Evolutionary conservation across 2,888 invertebrate genomes (phyloP), one percentile per base, ranked within the genome.

Genomic region (Amiota communis): DNA sequence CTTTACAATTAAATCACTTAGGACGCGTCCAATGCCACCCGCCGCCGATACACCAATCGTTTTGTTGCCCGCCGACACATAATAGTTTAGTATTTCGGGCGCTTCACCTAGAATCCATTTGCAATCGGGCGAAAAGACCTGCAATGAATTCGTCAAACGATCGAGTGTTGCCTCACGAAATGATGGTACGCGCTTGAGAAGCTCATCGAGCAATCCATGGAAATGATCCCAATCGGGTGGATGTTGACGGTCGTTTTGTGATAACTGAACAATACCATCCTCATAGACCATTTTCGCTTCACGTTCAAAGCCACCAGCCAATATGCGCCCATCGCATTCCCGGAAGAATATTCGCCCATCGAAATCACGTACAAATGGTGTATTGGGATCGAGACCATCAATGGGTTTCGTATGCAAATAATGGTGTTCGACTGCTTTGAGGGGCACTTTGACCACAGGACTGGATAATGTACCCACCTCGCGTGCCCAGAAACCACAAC

Each of bases 171-270:
- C 95, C 64, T 93, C 91, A 47, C 92, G 93, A 70, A 99, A 91
- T 65, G 91, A 90, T 0, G 99, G 98, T 74, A 97, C 93, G 36
- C 98, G 92, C 78, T 94, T 93, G 57, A 98, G 90, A 80, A 98
- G 91, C 86, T 97, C 94, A 80, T 97, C 96, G 48, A 99, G 91
- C 63, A 98, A 90, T 61, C 95, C 92, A 86, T 98, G 96, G 90
- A 99, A 99, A 85, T 97, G 97, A 89, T 99, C 98, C 98, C 98
- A 99, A 90, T 98, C 98, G 85, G 96, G 95, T 0, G 94, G 93
- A 51, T 96, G 91, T 83, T 93, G 92, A 12, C 95, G 91, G 65
- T 94, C 93, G 23, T 92, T 89, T 72, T 92, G 92, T 23, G 91
- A 92, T 17, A 92, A 92, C 74, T 93, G 94, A 81, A 93, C 92